Evolutionary conservation across 2,888 invertebrate species (phyloP).

Genomic region (Agriopis aurantiaria): DNA sequence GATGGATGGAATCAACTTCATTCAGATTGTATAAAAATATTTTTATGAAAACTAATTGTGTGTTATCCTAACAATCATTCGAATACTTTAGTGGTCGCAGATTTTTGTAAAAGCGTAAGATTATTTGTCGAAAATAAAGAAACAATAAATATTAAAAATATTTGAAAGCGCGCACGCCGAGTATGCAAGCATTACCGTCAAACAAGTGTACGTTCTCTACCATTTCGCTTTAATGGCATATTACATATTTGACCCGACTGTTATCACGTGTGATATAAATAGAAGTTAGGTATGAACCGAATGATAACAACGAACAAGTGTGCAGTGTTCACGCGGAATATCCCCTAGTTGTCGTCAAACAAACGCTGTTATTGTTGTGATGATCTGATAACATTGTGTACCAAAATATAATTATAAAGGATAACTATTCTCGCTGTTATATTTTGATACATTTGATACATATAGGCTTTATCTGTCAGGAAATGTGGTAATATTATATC

Average conservation of each 20-base stretch:
- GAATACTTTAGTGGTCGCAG: too few species aligned
- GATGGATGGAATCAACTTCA: too few species aligned
- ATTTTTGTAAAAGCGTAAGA: too few species aligned
- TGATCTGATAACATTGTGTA: conserved; percentile 15
- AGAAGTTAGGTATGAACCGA: conserved; percentile 40
- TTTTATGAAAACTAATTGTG: too few species aligned
- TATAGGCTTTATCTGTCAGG: conserved; percentile 16
- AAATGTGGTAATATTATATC: neutral
- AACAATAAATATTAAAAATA: too few species aligned
- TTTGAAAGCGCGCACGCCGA: too few species aligned
- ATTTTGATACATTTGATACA: conserved; percentile 12
- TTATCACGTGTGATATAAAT: conserved; percentile 52
- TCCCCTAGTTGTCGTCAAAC: conserved; percentile 29
- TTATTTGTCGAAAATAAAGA: too few species aligned
- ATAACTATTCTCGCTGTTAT: neutral
- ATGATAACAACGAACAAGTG: conserved; percentile 25
- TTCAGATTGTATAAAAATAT: too few species aligned
- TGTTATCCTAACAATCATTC: too few species aligned
- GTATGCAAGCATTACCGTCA: too few species aligned
- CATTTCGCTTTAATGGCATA: conserved; percentile 26
- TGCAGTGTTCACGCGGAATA: conserved; percentile 19
- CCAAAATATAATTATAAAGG: conserved; percentile 20
- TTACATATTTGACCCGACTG: conserved; percentile 49
- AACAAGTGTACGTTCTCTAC: too few species aligned
- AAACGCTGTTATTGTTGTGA: conserved; percentile 15